Percentiles rank a stretch among this genome's conserved stretches.
Conservation (phyloP, 2,888 invertebrate genomes). For the Sclerodermus sp. region DNA sequence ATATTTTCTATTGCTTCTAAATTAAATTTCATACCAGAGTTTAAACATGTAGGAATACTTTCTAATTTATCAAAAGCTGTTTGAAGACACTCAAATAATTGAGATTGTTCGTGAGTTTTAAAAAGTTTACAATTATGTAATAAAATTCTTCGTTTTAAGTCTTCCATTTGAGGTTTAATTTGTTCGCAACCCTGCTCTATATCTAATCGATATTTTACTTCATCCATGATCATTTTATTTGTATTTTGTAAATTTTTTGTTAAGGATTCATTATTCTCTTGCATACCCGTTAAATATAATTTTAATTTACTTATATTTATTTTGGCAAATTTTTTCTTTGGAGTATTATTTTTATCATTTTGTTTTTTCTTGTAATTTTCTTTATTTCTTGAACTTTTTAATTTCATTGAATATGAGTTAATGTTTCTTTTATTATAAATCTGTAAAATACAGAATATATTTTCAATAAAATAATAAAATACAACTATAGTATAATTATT, state of each 20-base stretch:
- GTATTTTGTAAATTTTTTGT: slow-evolving; percentile 19
- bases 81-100: slow-evolving; percentile 21
- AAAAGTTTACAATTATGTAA: slow-evolving; percentile 14
- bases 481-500: too few relatives aligned
- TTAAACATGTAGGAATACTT: not conserved
- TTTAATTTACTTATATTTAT: slow-evolving; percentile 8
- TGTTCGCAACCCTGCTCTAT: slow-evolving; percentile 25
- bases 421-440: not conserved
- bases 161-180: slow-evolving; percentile 21
- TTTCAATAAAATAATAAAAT: too few relatives aligned
- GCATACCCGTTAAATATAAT: slow-evolving; percentile 14
- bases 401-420: not conserved
- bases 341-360: slow-evolving; percentile 2
- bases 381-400: not conserved
- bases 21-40: too few relatives aligned
- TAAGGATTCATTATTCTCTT: slow-evolving; percentile 21
- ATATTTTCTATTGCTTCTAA: too few relatives aligned
- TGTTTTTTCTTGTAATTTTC: slow-evolving; percentile 2
- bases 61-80: slow-evolving; percentile 24
- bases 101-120: slow-evolving; percentile 15
- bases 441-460: too few relatives aligned
- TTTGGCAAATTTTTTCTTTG: not conserved
- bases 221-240: slow-evolving; percentile 15
- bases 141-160: slow-evolving; percentile 19
- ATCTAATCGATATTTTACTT: slow-evolving; percentile 19